Evolutionary conservation across 2,888 invertebrate species (phyloP).

Genomic region (Hypena proboscidalis): DNA sequence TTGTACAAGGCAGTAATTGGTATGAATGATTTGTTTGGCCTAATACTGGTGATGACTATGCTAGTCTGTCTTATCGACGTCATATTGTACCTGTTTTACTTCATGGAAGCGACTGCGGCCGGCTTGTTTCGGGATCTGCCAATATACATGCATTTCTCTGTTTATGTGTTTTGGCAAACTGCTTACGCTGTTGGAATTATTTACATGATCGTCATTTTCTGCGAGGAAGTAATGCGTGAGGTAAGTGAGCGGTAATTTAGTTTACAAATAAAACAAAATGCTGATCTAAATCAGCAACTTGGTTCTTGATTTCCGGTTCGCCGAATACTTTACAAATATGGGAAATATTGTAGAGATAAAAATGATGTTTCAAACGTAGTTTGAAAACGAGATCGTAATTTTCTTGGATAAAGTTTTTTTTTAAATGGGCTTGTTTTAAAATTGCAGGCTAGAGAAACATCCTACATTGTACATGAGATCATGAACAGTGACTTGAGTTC

Average conservation of each 20-base stretch:
- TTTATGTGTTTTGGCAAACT: conserved; percentile 65
- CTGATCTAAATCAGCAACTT: too few relatives aligned
- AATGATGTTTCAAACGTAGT: too few relatives aligned
- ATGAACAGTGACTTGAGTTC: conserved; percentile 58
- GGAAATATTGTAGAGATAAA: too few relatives aligned
- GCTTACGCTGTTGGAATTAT: conserved; percentile 51
- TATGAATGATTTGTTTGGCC: conserved; percentile 55
- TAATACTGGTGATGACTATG: conserved; percentile 54
- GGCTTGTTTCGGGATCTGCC: conserved; percentile 60
- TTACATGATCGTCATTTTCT: conserved; percentile 51
- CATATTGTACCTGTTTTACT: conserved; percentile 65
- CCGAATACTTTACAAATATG: too few relatives aligned
- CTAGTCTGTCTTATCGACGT: conserved; percentile 48
- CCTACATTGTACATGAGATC: conserved; percentile 60
- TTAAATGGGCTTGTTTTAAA: conserved; percentile 4
- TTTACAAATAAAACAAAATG: too few relatives aligned
- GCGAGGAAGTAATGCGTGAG: conserved; percentile 54
- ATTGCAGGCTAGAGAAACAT: conserved; percentile 62
- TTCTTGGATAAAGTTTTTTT: background rate
- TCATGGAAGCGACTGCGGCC: conserved; percentile 72
- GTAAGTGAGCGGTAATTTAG: too few relatives aligned
- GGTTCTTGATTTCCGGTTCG: too few relatives aligned
- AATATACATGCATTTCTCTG: conserved; percentile 57
- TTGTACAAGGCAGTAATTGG: conserved; percentile 48
- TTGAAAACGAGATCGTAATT: too few relatives aligned